phyloP scores from a whole-genome alignment of 2,797 vertebrate species.

The Hipposideros larvatus region DNA sequence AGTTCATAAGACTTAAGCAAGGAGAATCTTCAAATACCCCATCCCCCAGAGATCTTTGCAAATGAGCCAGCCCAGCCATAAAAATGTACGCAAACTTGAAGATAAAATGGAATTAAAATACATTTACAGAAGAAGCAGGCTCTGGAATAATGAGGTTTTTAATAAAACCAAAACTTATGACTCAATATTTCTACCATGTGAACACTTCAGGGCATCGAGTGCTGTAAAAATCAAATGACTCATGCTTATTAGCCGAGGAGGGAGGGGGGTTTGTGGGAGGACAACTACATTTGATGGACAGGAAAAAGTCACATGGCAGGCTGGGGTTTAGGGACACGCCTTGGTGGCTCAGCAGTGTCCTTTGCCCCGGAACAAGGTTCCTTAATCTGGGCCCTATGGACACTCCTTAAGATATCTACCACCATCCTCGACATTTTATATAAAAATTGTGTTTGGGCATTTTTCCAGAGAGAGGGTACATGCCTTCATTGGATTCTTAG shows the following conservation, averaged over 20 bases:
- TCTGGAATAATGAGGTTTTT: constrained; percentile 48
- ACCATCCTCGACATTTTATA: not conserved
- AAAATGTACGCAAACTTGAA: not conserved
- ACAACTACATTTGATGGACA: not conserved
- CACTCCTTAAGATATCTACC: not conserved
- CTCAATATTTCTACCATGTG: constrained; percentile 49
- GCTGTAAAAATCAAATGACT: not conserved
- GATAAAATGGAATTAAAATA: constrained; percentile 22
- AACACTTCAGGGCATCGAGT: not conserved
- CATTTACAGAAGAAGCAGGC: constrained; percentile 43
- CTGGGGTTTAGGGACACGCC: not conserved
- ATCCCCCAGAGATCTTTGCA: not conserved
- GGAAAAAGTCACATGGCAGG: not conserved
- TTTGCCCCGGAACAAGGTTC: not conserved
- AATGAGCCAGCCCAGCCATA: not conserved
- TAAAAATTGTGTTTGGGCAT: not conserved
- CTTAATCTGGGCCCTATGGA: not conserved
- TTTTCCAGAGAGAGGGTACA: not conserved
- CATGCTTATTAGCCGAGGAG: not conserved
- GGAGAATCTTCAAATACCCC: not conserved
- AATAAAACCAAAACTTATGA: constrained; percentile 65
- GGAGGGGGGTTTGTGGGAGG: not conserved
- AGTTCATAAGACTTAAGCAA: not conserved
- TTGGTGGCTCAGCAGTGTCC: not conserved
- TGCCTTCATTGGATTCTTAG: not conserved